These are phyloP conservation scores for Drosophila sp. DNA, from an alignment of 1,140 invertebrate genomes.

Conservation along the genomic window DNA sequence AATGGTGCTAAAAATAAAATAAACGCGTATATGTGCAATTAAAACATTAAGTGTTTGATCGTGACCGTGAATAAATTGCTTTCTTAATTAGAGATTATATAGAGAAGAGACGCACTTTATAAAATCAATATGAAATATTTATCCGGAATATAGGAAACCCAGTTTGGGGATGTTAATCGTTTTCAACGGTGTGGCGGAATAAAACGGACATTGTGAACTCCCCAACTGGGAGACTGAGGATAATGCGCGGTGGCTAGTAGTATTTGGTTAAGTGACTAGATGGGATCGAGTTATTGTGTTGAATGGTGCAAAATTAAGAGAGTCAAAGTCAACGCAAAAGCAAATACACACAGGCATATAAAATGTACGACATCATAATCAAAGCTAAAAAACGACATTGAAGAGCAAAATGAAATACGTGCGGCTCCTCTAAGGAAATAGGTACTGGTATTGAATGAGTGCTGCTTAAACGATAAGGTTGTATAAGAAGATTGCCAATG, in stretches of 20 bases:
- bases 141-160: not conserved
- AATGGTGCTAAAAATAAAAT: constrained; percentile 16
- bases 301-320: constrained; percentile 22
- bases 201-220: not conserved
- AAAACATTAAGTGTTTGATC: constrained; percentile 1
- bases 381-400: constrained; percentile 25
- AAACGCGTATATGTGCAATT: constrained; percentile 14
- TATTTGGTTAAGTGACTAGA: constrained; percentile 1
- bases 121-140: not conserved
- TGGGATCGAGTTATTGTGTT: constrained; percentile 7
- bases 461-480: constrained; percentile 10
- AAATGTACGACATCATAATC: constrained; percentile 19
- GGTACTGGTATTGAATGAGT: constrained; percentile 3
- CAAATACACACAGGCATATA: constrained; percentile 29
- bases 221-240: not conserved
- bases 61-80: not conserved
- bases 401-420: constrained; percentile 24
- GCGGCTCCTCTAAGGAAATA: constrained; percentile 18
- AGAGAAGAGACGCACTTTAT: not conserved
- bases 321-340: constrained; percentile 7
- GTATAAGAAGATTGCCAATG: constrained; percentile 1
- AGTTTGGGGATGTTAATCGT: not conserved
- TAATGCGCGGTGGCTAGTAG: not conserved
- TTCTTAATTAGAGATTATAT: not conserved
- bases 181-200: not conserved